A percentile compares a stretch with the other conserved stretches of the same genome.
Conservation (phyloP, 2,888 invertebrate genomes). For the Euzophera pinguis region DNA sequence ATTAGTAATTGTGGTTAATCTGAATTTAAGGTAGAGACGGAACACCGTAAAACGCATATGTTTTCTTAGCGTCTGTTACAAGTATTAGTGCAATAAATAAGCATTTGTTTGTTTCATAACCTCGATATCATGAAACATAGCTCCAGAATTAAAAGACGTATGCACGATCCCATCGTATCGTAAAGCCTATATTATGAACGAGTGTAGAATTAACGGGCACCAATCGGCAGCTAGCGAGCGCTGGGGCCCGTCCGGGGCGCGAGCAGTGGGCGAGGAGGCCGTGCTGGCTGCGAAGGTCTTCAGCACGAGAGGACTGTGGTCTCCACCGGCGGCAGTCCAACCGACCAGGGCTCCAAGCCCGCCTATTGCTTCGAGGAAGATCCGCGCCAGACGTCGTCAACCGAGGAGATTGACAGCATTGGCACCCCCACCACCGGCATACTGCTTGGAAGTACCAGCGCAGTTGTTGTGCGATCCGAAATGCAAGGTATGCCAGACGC, state of each 20-base stretch:
- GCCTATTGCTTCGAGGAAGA: constrained; percentile 56
- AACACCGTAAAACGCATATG: no score
- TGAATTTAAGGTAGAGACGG: no score
- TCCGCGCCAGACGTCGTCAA: constrained; percentile 61
- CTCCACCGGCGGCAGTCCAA: constrained; percentile 24
- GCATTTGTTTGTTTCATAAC: no score
- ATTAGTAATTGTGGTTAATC: no score
- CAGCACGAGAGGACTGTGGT: constrained; percentile 53
- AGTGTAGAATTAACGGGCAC: constrained; percentile 53
- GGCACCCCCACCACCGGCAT: constrained; percentile 54
- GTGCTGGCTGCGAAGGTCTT: constrained; percentile 51
- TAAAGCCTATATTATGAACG: neutral
- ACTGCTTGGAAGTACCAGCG: constrained; percentile 57
- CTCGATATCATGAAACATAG: no score
- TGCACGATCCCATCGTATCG: no score
- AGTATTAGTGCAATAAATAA: no score
- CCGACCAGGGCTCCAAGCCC: constrained; percentile 44
- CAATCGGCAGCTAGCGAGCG: constrained; percentile 78
- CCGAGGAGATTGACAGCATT: constrained; percentile 49
- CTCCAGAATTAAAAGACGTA: no score
- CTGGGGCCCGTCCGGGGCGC: constrained; percentile 62
- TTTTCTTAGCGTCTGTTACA: no score
- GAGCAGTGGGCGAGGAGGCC: constrained; percentile 51
- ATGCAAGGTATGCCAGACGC: constrained; percentile 51
- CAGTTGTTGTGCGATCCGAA: constrained; percentile 66